Conservation (phyloP, 2,113 vertebrate genomes). For the Mastomys natalensis region DNA sequence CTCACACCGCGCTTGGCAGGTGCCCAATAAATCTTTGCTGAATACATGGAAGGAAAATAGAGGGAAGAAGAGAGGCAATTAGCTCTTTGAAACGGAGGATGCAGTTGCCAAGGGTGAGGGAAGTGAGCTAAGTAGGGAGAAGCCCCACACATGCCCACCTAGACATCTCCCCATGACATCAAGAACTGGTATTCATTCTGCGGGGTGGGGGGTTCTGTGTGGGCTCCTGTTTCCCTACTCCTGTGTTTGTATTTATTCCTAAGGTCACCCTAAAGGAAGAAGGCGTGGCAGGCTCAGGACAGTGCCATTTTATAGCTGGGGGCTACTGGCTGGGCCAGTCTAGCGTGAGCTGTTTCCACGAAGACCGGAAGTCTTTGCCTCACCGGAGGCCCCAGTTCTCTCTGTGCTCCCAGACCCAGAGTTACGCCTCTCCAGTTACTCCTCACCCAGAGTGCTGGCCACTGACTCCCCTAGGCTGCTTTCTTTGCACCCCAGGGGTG, state of each 20-base stretch:
- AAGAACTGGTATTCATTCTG: fast-evolving
- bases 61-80: background rate
- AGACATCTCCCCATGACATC: background rate
- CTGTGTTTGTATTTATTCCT: fast-evolving
- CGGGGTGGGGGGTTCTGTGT: too few species aligned
- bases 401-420: background rate
- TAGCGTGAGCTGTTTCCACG: fast-evolving
- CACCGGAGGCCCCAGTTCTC: background rate
- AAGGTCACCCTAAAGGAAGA: background rate
- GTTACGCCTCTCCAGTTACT: background rate
- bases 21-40: background rate
- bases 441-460: fast-evolving
- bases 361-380: fast-evolving
- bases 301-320: background rate
- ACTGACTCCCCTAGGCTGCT: constrained; percentile 28
- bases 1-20: background rate
- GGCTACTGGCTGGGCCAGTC: too few species aligned
- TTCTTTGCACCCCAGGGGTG: constrained; percentile 76
- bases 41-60: background rate
- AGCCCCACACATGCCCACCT: fast-evolving
- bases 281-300: background rate
- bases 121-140: fast-evolving
- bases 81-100: background rate
- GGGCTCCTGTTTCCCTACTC: background rate
- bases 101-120: background rate